Evolutionary conservation across 2,797 vertebrate genomes (phyloP), one percentile per base, ranked within the genome.

Genomic region (Semaprochilodus insignis): DNA sequence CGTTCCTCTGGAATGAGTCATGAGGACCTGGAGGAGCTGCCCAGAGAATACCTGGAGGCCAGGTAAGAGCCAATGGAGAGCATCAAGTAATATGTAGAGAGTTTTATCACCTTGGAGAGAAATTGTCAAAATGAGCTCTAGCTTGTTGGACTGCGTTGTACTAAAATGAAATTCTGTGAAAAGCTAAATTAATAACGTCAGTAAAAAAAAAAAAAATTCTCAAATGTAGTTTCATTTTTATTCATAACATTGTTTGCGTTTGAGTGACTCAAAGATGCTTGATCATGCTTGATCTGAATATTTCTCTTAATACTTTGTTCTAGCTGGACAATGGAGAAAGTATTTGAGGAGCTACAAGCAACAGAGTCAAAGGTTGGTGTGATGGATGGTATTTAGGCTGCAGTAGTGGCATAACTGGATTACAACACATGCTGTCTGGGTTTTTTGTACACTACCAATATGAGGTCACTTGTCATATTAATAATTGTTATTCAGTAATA

Each of bases 341-440:
- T 99, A 83, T 99, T 99, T 92, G 97, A 99, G 89, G 98, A 99
- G 84, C 96, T 99, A 85, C 96, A 97, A 71, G 97, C 97, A 31
- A 96, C 96, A 67, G 97, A 99, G 85, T 97, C 96, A 75, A 97
- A 96, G 96, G 98, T 97, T 21, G 25, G 73, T 91, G 60, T 55
- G 15, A 48, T 62, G 6, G 25, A 27, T 54, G 23, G 55, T 25
- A 7, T 17, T 78, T 73, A 19, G 3, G n/a, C 8, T 51, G 8
- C 57, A 63, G 59, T 63, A 25, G 13, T 25, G 44, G 52, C 6
- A 40, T 15, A 6, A 44, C 10, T 5, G 44, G 8, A 5, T 44
- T 44, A 44, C 44, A 44, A 1, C 44, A 44, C 5, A 44, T 5
- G 4, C 10, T 44, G 44, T 44, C 8, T 3, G 3, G 6, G 36